These are phyloP conservation scores for Notoglanidium macrostoma DNA, from an alignment of 2,797 vertebrate species.

Conservation along the genomic window DNA sequence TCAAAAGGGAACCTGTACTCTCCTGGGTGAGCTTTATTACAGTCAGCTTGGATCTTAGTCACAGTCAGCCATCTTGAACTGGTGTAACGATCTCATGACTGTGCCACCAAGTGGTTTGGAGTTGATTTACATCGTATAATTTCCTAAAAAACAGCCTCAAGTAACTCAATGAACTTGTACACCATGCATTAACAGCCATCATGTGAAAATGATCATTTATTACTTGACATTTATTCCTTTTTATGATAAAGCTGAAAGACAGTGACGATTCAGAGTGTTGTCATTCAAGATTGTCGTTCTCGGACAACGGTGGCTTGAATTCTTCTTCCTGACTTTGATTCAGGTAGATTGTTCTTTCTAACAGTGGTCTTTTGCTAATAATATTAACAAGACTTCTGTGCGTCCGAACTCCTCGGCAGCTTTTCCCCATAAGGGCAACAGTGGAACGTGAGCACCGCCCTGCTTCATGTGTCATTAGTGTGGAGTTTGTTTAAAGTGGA, in stretches of 20 bases:
- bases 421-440: conserved; percentile 33
- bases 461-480: conserved; percentile 50
- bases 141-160: not conserved
- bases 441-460: conserved; percentile 32
- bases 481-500: conserved; percentile 50
- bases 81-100: not conserved
- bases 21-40: not conserved
- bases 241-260: not conserved
- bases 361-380: not conserved
- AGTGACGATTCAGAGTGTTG: not conserved
- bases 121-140: not conserved
- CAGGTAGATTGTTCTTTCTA: not conserved
- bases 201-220: not conserved
- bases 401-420: not conserved
- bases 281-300: not conserved
- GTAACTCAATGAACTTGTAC: not conserved
- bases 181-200: not conserved
- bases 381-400: not conserved
- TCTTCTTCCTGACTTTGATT: not conserved
- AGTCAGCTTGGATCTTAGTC: not conserved
- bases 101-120: conserved; percentile 5
- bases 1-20: not conserved
- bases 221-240: not conserved
- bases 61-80: not conserved
- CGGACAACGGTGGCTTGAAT: not conserved